These are phyloP conservation scores for Trinorchestia longiramus DNA, from an alignment of 1,140 invertebrate genomes.

Conservation along the genomic window DNA sequence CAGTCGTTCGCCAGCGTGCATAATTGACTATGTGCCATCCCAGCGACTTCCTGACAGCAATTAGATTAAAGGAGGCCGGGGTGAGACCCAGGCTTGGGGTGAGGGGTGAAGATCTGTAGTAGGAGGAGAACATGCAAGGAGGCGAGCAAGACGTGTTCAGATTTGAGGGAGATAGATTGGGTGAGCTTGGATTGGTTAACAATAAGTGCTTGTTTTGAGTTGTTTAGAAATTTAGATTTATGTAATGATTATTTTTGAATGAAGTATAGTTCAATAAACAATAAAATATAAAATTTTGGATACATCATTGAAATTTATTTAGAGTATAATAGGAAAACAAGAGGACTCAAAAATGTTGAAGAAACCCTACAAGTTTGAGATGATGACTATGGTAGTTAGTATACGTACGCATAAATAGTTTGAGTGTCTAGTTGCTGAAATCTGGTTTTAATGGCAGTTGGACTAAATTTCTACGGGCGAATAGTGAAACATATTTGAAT, in stretches of 20 bases:
- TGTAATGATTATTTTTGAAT: background rate
- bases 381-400: background rate
- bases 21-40: slow-evolving; percentile 14
- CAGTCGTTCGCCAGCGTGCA: slow-evolving; percentile 32
- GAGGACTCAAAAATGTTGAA: background rate
- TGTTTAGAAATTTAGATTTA: background rate
- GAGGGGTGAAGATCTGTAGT: background rate
- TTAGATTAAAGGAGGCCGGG: slow-evolving; percentile 20
- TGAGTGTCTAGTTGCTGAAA: background rate
- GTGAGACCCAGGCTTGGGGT: background rate
- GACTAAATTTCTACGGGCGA: background rate
- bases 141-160: background rate
- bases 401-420: background rate
- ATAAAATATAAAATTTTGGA: too few relatives aligned
- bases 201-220: background rate
- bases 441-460: background rate
- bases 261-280: background rate
- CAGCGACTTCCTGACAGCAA: slow-evolving; percentile 15
- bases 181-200: background rate
- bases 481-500: background rate
- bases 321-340: background rate
- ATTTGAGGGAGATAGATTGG: background rate
- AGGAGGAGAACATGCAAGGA: background rate
- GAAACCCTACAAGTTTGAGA: background rate
- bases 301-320: background rate